Evolutionary conservation across 1,140 invertebrate genomes (phyloP), one percentile per base, ranked within the genome.

Genomic region (Cydia pomonella): DNA sequence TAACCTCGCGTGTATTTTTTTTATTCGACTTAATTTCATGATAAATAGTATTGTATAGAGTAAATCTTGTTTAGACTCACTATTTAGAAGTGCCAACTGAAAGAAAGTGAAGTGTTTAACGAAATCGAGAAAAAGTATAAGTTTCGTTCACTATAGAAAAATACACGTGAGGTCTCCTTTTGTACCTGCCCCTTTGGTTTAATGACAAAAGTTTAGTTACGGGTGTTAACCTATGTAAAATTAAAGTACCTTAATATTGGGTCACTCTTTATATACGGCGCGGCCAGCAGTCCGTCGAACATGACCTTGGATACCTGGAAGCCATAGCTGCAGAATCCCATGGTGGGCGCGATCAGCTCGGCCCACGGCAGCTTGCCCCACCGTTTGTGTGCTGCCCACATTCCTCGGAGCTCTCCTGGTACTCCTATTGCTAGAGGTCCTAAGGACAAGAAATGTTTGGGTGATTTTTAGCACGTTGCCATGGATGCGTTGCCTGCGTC

Each of bases 391-490:
- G 97, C 96, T 75, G 95, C 94, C 95, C 97, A 97, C 84, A 98
- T 98, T 2, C 98, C 98, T 76, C 95, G 95, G 1, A 99, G 84
- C 90, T 99, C 98, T 1, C 98, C 98, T 6, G 98, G 98, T 12
- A 99, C 96, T 0, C 95, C 97, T 25, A 98, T 95, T 2, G 98
- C 93, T 16, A 97, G 84, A 1, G 95, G 94, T 76, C 98, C 98
- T 93, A 76, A 95, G 79, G 72, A 59, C 18, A 59, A 76, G 59
- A 72, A 75, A 79, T 47, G 66, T 79, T 75, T 69, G 71, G 27
- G 4, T 50, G 10, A 76, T 0, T 33, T 21, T 0, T 38, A 10
- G 0, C 7, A 0, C 0, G 33, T 38, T 38, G 7, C 33, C 33
- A 38, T 38, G 33, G 9, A 7, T 33, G 5, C 18, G 47, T 6